Conservation (phyloP, 1,140 invertebrate genomes). For the Penaeus indicus region DNA sequence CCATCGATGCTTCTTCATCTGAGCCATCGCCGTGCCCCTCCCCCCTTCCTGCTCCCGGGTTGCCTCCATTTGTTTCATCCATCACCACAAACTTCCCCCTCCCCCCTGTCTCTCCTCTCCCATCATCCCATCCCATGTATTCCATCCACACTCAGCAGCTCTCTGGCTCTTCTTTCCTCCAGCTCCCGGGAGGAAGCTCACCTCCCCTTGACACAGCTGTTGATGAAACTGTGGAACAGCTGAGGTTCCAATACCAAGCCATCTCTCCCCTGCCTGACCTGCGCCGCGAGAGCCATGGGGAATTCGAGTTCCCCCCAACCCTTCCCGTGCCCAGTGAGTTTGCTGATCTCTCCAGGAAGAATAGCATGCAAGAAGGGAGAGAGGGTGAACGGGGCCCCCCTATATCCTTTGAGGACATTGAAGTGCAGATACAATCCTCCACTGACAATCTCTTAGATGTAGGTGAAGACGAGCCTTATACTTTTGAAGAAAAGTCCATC, state of each 20-base stretch:
- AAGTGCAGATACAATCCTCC: slow-evolving; percentile 63
- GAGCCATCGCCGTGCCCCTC: slow-evolving; percentile 47
- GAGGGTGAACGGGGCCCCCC: neutral
- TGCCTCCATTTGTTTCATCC: slow-evolving; percentile 67
- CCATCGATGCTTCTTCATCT: slow-evolving; percentile 49
- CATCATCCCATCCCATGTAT: slow-evolving; percentile 19
- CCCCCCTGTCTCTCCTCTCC: slow-evolving; percentile 72
- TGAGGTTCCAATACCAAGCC: slow-evolving; percentile 68
- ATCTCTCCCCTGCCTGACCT: slow-evolving; percentile 80
- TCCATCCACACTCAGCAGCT: slow-evolving; percentile 12
- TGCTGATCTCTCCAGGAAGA: slow-evolving; percentile 73
- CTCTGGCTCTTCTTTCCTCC: slow-evolving; percentile 29
- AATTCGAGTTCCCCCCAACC: slow-evolving; percentile 69
- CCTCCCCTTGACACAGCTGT: slow-evolving; percentile 21
- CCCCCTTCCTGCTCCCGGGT: slow-evolving; percentile 60
- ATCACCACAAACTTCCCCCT: slow-evolving; percentile 75
- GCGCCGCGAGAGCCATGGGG: slow-evolving; percentile 76
- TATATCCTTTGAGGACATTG: slow-evolving; percentile 55
- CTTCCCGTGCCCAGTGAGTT: slow-evolving; percentile 82
- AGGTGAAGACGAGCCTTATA: slow-evolving; percentile 60
- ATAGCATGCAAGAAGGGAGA: slow-evolving; percentile 47
- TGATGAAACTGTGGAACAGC: slow-evolving; percentile 50
- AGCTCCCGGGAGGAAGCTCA: slow-evolving; percentile 24
- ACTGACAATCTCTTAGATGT: slow-evolving; percentile 64
- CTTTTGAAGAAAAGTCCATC: slow-evolving; percentile 65